Conservation (phyloP, 2,113 vertebrate genomes). For the Grammomys surdaster region DNA sequence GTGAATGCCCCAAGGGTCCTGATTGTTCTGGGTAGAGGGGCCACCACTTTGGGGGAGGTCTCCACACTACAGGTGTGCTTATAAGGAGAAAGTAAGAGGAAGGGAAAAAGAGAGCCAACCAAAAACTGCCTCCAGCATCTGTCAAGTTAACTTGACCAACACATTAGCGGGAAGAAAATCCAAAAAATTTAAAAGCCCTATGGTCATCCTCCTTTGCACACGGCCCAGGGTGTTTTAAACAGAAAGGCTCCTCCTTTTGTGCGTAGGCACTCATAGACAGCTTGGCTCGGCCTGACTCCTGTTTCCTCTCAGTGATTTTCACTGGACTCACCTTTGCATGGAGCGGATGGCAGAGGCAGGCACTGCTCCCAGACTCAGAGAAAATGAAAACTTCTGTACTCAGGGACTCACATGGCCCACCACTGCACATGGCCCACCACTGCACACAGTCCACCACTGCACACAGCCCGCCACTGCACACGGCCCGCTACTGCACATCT, state of each 20-base stretch:
- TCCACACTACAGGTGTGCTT: neutral
- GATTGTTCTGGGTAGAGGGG: neutral
- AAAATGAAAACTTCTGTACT: neutral
- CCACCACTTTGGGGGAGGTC: neutral
- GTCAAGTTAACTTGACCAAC: neutral
- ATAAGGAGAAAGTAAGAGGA: neutral
- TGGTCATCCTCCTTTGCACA: neutral
- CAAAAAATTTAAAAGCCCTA: neutral
- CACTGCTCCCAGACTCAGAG: neutral
- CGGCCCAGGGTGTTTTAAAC: fast-evolving
- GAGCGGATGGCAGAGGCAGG: neutral
- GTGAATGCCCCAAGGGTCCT: neutral
- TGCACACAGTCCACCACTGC: no score
- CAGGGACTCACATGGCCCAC: neutral
- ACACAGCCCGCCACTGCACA: no score
- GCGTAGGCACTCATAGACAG: neutral
- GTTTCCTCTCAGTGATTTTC: neutral
- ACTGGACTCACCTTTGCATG: neutral
- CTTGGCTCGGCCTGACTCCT: neutral
- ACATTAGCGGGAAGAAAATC: neutral
- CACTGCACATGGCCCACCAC: no score
- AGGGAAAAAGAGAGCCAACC: fast-evolving
- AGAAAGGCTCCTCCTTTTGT: neutral
- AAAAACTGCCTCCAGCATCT: neutral
- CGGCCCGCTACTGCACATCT: neutral